A percentile compares a stretch with the other conserved stretches of the same genome.
These are phyloP conservation scores for Notarius quadriscutis DNA, from an alignment of 2,113 vertebrate species.

Conservation along the genomic window DNA sequence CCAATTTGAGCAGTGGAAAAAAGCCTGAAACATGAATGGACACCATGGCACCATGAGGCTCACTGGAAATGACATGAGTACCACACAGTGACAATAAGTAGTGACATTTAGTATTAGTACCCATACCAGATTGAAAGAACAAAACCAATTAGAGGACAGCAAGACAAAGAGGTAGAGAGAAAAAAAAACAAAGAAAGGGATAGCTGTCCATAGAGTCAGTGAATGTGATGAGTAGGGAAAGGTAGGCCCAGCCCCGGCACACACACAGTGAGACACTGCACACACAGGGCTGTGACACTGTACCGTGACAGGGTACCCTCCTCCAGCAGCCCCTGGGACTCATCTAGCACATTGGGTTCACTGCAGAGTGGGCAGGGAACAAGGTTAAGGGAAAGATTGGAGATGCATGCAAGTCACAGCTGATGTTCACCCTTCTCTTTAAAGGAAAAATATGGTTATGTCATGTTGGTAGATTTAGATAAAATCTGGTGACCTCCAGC, in stretches of 20 bases:
- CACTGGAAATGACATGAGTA: constrained; percentile 58
- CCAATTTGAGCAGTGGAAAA: constrained; percentile 52
- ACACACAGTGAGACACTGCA: constrained; percentile 77
- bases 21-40: constrained; percentile 67
- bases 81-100: constrained; percentile 48
- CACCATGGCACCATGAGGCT: constrained; percentile 59
- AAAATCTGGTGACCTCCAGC: constrained; percentile 32
- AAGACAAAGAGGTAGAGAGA: constrained; percentile 25
- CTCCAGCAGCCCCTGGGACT: constrained; percentile 97
- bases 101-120: constrained; percentile 48
- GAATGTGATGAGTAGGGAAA: constrained; percentile 74
- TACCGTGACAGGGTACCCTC: constrained; percentile 99
- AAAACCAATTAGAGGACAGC: constrained; percentile 17
- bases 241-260: constrained; percentile 82
- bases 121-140: constrained; percentile 26
- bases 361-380: constrained; percentile 91
- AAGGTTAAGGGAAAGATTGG: constrained; percentile 65
- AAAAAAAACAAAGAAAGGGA: constrained; percentile 36
- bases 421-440: constrained; percentile 37
- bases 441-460: constrained; percentile 32
- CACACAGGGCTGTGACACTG: constrained; percentile 78
- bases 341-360: constrained; percentile 99
- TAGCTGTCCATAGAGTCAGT: constrained; percentile 58
- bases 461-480: constrained; percentile 15
- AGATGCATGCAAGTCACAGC: constrained; percentile 66